phyloP scores from a whole-genome alignment of 2,113 vertebrate genomes.

The Eupsittula cactorum region DNA sequence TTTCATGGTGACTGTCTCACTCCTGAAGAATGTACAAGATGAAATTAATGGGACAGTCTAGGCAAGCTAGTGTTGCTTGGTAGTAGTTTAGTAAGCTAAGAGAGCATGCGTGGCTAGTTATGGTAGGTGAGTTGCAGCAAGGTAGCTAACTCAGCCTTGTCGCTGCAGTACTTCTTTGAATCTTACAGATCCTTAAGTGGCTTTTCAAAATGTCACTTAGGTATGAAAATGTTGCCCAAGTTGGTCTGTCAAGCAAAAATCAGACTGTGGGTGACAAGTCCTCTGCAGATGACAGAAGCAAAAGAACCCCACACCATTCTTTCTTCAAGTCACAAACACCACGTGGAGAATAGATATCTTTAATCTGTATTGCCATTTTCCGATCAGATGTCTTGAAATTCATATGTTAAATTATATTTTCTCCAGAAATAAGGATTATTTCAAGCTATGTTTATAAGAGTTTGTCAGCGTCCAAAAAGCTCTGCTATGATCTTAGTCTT shows the following conservation, averaged over 20 bases:
- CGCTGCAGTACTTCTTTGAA: neutral
- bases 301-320: neutral
- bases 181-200: neutral
- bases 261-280: neutral
- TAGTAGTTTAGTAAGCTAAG: neutral
- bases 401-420: neutral
- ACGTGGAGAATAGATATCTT: accelerated
- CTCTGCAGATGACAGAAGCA: neutral
- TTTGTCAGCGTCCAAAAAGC: neutral
- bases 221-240: neutral
- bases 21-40: accelerated
- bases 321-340: neutral
- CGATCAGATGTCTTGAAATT: neutral
- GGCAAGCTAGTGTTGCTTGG: neutral
- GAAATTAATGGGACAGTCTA: neutral
- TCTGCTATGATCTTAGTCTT: neutral
- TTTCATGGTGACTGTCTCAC: neutral
- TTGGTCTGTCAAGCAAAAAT: neutral
- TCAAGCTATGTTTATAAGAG: neutral
- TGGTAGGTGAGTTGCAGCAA: neutral
- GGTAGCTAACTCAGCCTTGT: neutral
- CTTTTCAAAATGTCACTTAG: neutral
- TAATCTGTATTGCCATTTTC: neutral
- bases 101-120: neutral
- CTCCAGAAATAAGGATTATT: neutral